These are phyloP conservation scores for Temnothorax ravouxi DNA, from an alignment of 2,888 invertebrate species.

Conservation along the genomic window DNA sequence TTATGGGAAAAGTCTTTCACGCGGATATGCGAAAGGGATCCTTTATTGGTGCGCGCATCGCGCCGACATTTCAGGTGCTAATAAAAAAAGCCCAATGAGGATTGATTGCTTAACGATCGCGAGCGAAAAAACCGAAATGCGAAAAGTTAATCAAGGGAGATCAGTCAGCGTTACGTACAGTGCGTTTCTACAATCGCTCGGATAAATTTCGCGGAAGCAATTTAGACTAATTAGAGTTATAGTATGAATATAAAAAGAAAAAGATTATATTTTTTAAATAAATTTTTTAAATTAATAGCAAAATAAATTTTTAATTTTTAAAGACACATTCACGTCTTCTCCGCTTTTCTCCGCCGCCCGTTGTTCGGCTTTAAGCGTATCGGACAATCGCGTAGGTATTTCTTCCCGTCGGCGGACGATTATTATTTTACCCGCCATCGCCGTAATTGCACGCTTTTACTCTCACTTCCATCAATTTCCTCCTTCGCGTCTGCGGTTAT, in stretches of 20 bases:
- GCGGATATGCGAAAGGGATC: slow-evolving; percentile 42
- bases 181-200: not conserved
- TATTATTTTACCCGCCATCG: slow-evolving; percentile 46
- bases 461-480: slow-evolving; percentile 55
- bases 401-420: slow-evolving; percentile 19
- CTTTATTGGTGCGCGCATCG: slow-evolving; percentile 42
- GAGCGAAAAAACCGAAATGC: slow-evolving; percentile 4
- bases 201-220: not conserved
- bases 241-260: not conserved
- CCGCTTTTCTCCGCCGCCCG: slow-evolving; percentile 5
- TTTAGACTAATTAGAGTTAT: not conserved
- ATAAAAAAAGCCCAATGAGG: slow-evolving; percentile 50
- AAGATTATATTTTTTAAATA: not conserved
- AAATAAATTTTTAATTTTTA: slow-evolving; percentile 8
- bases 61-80: slow-evolving; percentile 30
- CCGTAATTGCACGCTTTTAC: slow-evolving; percentile 51
- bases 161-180: not conserved
- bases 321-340: slow-evolving; percentile 12
- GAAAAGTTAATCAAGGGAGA: slow-evolving; percentile 23
- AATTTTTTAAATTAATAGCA: not conserved
- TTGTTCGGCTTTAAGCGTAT: slow-evolving; percentile 43
- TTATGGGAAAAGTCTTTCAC: slow-evolving; percentile 41
- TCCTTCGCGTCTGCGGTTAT: slow-evolving; percentile 36
- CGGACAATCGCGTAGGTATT: slow-evolving; percentile 29
- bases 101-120: slow-evolving; percentile 41